Percentiles rank a stretch among this genome's conserved stretches.
phyloP scores from a whole-genome alignment of 1,140 invertebrate genomes.

The Zelostemma sp. region DNA sequence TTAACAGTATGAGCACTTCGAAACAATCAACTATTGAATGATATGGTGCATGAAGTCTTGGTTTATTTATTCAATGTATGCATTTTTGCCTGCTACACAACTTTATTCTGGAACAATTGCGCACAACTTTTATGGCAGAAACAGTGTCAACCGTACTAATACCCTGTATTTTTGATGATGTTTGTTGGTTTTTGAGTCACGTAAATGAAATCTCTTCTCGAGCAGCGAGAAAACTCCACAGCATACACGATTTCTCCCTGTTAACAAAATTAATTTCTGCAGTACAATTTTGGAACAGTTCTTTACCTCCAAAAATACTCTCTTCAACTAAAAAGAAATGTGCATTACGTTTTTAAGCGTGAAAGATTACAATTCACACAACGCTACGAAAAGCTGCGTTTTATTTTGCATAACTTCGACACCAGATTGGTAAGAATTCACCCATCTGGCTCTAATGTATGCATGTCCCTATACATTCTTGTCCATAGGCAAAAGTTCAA shows the following conservation, averaged over 20 bases:
- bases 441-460: conserved; percentile 63
- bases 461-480: conserved; percentile 23
- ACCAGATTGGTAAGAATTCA: conserved; percentile 53
- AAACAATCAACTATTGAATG: no score
- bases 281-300: background rate
- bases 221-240: conserved; percentile 98
- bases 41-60: no score
- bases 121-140: no score
- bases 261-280: conserved; percentile 37
- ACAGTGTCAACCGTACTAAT: conserved; percentile 94
- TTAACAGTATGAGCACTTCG: no score
- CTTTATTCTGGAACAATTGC: no score
- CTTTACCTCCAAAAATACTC: no score
- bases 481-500: conserved; percentile 2
- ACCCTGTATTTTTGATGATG: conserved; percentile 99
- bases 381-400: conserved; percentile 11
- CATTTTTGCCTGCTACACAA: no score
- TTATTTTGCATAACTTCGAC: conserved; percentile 61
- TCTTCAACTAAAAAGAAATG: no score
- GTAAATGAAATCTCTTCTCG: conserved; percentile 95
- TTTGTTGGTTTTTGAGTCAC: conserved; percentile 99
- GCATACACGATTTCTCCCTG: conserved; percentile 99
- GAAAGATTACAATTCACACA: conserved; percentile 2
- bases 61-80: no score
- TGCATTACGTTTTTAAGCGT: conserved; percentile 12